Evolutionary conservation across 2,888 invertebrate species (phyloP).

Genomic region (Cheilosia vernalis): DNA sequence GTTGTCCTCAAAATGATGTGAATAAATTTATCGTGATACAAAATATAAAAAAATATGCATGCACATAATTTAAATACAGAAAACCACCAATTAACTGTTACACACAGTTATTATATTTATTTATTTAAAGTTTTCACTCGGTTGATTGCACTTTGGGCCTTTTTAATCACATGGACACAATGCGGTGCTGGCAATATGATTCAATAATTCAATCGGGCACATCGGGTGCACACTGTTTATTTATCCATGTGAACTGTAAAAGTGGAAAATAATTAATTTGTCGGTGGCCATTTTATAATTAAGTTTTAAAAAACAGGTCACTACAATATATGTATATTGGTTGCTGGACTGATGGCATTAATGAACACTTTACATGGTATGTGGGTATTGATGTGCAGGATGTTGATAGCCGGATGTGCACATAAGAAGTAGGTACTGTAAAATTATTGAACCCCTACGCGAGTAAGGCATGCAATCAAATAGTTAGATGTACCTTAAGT

Average conservation of each 20-base stretch:
- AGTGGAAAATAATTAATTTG: conserved; percentile 60
- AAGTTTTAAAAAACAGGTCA: conserved; percentile 44
- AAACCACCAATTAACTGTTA: conserved; percentile 61
- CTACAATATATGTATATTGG: conserved; percentile 14
- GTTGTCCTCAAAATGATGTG: background rate
- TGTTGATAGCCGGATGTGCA: too few relatives aligned
- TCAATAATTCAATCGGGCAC: conserved; percentile 67
- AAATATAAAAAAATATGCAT: conserved; percentile 10
- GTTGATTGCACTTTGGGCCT: conserved; percentile 34
- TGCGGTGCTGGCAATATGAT: conserved; percentile 22
- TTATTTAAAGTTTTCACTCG: conserved; percentile 58
- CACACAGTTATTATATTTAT: conserved; percentile 58
- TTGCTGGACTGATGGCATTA: conserved; percentile 25
- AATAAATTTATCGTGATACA: background rate
- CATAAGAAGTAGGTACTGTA: too few relatives aligned
- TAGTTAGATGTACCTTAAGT: too few relatives aligned
- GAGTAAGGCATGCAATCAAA: too few relatives aligned
- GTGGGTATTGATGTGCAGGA: background rate
- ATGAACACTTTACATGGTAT: conserved; percentile 12
- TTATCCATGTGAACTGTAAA: conserved; percentile 55
- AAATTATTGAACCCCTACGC: too few relatives aligned
- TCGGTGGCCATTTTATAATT: conserved; percentile 54
- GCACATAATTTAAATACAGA: background rate
- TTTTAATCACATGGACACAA: conserved; percentile 31
- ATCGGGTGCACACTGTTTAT: conserved; percentile 52